Percentiles rank a stretch among this genome's conserved stretches.
Conservation (phyloP, 2,113 vertebrate species). For the Gymnocephalus cernua region DNA sequence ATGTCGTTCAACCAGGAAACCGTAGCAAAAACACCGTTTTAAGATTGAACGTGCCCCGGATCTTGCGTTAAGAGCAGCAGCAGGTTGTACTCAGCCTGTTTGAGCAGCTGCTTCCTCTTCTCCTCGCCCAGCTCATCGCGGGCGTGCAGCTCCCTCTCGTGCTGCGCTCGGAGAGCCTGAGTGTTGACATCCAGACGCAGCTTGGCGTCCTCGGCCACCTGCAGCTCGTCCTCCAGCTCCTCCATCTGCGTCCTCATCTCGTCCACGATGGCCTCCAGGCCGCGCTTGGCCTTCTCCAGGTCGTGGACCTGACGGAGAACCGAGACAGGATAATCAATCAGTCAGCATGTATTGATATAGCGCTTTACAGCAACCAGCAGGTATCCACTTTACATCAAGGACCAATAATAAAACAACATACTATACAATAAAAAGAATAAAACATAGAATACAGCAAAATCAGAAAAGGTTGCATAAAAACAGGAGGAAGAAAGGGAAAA, state of each 20-base stretch:
- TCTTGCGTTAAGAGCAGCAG: background rate
- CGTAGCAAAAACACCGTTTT: too few species aligned
- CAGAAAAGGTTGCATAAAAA: too few species aligned
- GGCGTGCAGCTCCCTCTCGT: slow-evolving; percentile 91
- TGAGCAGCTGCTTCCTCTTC: slow-evolving; percentile 91
- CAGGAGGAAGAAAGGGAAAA: too few species aligned
- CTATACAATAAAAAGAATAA: too few species aligned
- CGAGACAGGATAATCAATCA: background rate
- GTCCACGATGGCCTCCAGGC: slow-evolving; percentile 91
- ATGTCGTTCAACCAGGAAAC: too few species aligned
- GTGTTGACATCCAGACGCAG: slow-evolving; percentile 94
- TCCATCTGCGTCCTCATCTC: slow-evolving; percentile 95
- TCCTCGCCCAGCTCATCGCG: slow-evolving; percentile 93
- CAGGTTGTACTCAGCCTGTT: slow-evolving; percentile 85
- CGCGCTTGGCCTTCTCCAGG: slow-evolving; percentile 92
- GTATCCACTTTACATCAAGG: too few species aligned
- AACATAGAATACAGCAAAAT: too few species aligned
- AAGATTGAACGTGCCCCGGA: background rate
- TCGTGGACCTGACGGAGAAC: slow-evolving; percentile 89
- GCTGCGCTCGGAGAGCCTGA: slow-evolving; percentile 92
- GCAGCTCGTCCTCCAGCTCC: slow-evolving; percentile 95
- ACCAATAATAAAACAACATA: too few species aligned
- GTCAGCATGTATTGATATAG: too few species aligned
- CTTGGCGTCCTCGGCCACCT: slow-evolving; percentile 94
- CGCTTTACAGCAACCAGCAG: too few species aligned